Base-by-base conservation (phyloP, 53 echinoderm and acorn worm species). In the Temnopleurus reevesii region DNA sequence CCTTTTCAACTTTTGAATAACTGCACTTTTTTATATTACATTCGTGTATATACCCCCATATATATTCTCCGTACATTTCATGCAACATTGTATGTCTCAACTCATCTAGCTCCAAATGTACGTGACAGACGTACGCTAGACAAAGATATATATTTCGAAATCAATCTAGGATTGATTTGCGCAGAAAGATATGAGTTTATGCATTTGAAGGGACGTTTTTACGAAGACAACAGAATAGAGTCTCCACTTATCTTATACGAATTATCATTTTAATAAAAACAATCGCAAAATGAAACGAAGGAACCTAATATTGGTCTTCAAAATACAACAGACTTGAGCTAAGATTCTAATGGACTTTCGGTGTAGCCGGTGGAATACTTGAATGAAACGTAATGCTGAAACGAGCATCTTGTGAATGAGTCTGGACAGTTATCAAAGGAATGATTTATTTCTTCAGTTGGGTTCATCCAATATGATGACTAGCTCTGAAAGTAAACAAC, bases 311-410 rank as follows among this genome's bases (percentile, higher is more conserved):
- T 71, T 23, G n/a, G n/a, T 21, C 35, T 10, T 71, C 71, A 71
- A 19, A 8, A 21, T 38, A 38, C 19, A 21, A 41, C 5, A n/a
- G 2, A 38, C 38, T 71, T 41, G 41, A 43, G n/a, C 19, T 18
- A 8, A 41, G 7, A 41, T 41, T n/a, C 41, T 71, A 71, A 71
- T 71, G 71, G 71, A 71, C 71, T 71, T 71, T 71, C 71, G 36
- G 41, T 71, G 71, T 71, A 71, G 71, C 71, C 71, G 71, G 71
- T 41, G 18, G 9, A 71, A 71, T 41, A 71, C 23, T 71, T 71
- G 71, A 71, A 41, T 71, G 41, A 10, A 41, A 71, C 71, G n/a
- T 13, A 71, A 41, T 71, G 41, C 7, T 71, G 41, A 38, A 71
- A 23, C 41, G 71, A 71, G 41, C 71, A 41, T 38, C 41, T 71